phyloP scores from a whole-genome alignment of 2,888 invertebrate species.

The Eupeodes latifasciatus region DNA sequence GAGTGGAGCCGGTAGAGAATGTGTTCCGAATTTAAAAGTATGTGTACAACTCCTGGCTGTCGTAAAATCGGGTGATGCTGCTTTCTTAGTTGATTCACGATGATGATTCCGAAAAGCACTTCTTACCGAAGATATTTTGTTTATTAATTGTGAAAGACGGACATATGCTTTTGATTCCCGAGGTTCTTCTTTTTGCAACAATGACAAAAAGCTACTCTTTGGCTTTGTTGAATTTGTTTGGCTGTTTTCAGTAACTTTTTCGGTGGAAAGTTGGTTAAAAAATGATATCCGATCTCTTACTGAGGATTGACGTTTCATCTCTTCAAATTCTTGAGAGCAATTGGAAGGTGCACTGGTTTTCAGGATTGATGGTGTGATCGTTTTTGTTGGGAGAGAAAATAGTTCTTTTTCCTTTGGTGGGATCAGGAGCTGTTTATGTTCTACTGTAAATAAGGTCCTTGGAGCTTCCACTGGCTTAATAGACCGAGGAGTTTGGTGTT shows the following conservation, averaged over 20 bases:
- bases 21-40: slow-evolving; percentile 25
- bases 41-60: slow-evolving; percentile 8
- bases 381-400: too few species aligned
- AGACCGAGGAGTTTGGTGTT: background rate
- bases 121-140: background rate
- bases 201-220: slow-evolving; percentile 48
- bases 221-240: background rate
- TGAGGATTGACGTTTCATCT: background rate
- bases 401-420: background rate
- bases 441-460: background rate
- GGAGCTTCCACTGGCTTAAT: background rate
- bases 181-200: slow-evolving; percentile 46
- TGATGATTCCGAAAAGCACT: background rate
- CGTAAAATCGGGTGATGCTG: slow-evolving; percentile 1
- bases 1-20: slow-evolving; percentile 71
- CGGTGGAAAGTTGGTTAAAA: slow-evolving; percentile 53
- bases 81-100: slow-evolving; percentile 20
- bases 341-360: background rate
- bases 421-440: background rate
- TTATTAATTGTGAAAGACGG: slow-evolving; percentile 44
- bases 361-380: background rate
- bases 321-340: background rate
- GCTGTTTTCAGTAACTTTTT: background rate
- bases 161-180: slow-evolving; percentile 27
- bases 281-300: slow-evolving; percentile 58